Base-by-base conservation (phyloP, 2,888 invertebrate species). In the Noctua janthina region DNA sequence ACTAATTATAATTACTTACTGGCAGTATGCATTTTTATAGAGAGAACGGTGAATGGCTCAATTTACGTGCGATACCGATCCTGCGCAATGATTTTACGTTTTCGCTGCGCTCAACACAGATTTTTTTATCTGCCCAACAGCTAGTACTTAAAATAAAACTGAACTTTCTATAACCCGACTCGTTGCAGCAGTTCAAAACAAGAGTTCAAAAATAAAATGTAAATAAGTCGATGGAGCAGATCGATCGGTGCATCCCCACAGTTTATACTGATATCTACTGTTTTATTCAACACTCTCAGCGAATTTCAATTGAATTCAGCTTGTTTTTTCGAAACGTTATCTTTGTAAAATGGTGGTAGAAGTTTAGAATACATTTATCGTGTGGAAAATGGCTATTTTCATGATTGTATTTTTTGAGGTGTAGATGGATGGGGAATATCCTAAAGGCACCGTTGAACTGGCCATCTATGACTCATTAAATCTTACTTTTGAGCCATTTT, bases 281-380 rank as follows among this genome's bases (percentile, higher is more conserved):
- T 83, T 74, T 83, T 75, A 80, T 80, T 79, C 73, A 79, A 59
- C 70, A 66, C 20, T 77, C 35, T 51, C 83, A 46, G 70, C 46
- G 59, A 74, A 71, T 74, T 79, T 62, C 51, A 71, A 74, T 74
- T 62, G 39, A 17, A 46, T 79, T 74, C 29, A 29, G 56, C 66
- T 74, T 66, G 59, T 71, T 49, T 70, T 62, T 66, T 46, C 35
- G 2, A 66, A 46, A 68, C 23, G 82, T 82, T 70, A 51, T 70
- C 17, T 59, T 49, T 23, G 29, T 8, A 68, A 56, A 59, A 59
- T 69, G 29, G 6, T 8, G 49, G 29, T 68, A 13, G 20, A 59
- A 54, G 11, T 54, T 64, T 8, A 11, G n/a, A 64, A 17, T 35
- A 8, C 7, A 71, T 71, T 11, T 35, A 59, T 49, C 23, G 20